Evolutionary conservation across 2,888 invertebrate species (phyloP), one percentile per base, ranked within the genome.

Genomic region (Harpalus rufipes): DNA sequence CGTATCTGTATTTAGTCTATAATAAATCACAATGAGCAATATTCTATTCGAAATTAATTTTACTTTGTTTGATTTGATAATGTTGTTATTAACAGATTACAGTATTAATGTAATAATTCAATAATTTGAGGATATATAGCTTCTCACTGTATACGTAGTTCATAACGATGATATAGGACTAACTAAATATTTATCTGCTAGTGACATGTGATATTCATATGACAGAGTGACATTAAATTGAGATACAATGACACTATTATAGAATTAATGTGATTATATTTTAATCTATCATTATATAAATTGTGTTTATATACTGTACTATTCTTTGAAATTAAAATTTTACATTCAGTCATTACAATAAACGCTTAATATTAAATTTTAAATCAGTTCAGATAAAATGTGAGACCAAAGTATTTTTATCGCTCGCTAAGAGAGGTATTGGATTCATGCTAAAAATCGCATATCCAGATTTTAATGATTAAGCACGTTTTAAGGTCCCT

Each of bases 171-270:
- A 25, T 21, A 25, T 0, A 21, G 63, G 63, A 63, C 44, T 21
- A 63, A 63, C 63, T 63, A 63, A 63, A 63, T 63, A 63, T 63
- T 63, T 63, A 63, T 63, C 63, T 63, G 63, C 0, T 25, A 21
- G 21, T 63, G 63, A 63, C 63, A 63, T 21, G 21, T 63, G 63
- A 63, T 21, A 63, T 18, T 12, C 10, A 51, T 51, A 12, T 51
- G 44, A 51, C 44, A 51, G 44, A 51, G 44, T 51, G 44, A 51
- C 44, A 51, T 51, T 51, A 51, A 51, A 51, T 51, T 51, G 44
- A 51, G 44, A 51, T 51, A 51, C 44, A 51, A 51, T 51, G 44
- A 51, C 44, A 12, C 10, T 51, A 51, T 51, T 51, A 51, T 51
- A 51, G 44, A 51, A 51, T 51, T 51, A 1, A 51, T 12, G 12